Conservation (phyloP, 2,888 invertebrate species). For the Teleogryllus oceanicus region DNA sequence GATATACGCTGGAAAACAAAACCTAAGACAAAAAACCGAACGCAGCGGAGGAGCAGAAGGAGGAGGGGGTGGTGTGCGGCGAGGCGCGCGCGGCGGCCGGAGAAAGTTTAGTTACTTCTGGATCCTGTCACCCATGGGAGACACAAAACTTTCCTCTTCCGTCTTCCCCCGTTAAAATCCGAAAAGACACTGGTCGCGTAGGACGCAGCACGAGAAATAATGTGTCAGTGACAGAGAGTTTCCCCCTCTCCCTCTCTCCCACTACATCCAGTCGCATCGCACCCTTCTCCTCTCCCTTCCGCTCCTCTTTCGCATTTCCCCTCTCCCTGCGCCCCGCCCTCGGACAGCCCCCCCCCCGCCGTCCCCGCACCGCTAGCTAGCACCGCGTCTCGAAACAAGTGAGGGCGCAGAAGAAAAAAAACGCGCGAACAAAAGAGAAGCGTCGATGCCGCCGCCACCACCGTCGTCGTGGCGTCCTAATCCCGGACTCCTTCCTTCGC, state of each 20-base stretch:
- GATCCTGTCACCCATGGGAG: neutral
- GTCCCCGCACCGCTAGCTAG: neutral
- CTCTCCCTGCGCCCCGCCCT: too few species aligned
- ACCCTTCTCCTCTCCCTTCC: too few species aligned
- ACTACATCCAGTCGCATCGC: too few species aligned
- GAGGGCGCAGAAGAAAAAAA: slow-evolving; percentile 2
- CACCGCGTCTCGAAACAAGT: neutral
- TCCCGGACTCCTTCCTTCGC: too few species aligned
- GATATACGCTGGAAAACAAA: neutral
- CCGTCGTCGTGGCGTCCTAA: too few species aligned
- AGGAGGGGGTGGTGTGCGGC: neutral
- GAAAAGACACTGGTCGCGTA: slow-evolving; percentile 18
- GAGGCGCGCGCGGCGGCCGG: neutral
- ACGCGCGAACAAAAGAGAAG: slow-evolving; percentile 3
- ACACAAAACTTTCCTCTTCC: neutral
- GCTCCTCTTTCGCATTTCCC: too few species aligned
- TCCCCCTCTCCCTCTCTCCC: neutral
- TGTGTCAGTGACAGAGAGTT: slow-evolving; percentile 11
- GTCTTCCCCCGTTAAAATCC: neutral
- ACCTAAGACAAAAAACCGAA: neutral
- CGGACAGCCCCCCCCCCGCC: neutral
- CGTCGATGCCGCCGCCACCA: neutral
- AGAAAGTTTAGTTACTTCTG: neutral
- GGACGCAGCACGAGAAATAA: neutral
- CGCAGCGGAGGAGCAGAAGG: neutral